phyloP scores from a whole-genome alignment of 2,113 vertebrate species.

The Phainopepla nitens region DNA sequence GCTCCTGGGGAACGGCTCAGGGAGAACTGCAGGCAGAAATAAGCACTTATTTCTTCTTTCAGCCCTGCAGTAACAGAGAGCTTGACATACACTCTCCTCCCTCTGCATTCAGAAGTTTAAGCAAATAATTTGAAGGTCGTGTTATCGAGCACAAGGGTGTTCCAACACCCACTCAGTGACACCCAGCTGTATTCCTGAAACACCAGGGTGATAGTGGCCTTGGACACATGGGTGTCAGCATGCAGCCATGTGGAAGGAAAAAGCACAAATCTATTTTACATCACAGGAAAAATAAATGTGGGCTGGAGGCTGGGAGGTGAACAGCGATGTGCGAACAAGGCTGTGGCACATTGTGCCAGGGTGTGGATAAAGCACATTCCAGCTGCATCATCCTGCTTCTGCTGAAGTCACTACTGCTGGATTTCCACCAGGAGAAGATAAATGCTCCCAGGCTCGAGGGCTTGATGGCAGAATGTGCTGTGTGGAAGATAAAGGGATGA shows the following conservation, averaged over 20 bases:
- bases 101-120: neutral
- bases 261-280: fast-evolving
- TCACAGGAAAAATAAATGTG: neutral
- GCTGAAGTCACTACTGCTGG: neutral
- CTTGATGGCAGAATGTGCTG: neutral
- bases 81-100: neutral
- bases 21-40: neutral
- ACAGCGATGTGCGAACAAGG: fast-evolving
- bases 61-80: neutral
- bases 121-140: neutral
- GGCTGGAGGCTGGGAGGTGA: neutral
- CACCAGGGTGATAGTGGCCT: fast-evolving
- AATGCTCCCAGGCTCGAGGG: neutral
- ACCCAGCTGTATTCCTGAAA: neutral
- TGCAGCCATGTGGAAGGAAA: neutral
- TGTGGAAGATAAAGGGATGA: neutral
- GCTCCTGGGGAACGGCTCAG: neutral
- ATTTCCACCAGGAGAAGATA: neutral
- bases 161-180: neutral
- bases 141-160: neutral
- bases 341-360: fast-evolving
- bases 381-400: neutral
- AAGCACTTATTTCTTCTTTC: neutral
- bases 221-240: neutral
- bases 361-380: fast-evolving